These are phyloP conservation scores for Lagopus muta DNA, from an alignment of 2,113 vertebrate species.

Conservation along the genomic window DNA sequence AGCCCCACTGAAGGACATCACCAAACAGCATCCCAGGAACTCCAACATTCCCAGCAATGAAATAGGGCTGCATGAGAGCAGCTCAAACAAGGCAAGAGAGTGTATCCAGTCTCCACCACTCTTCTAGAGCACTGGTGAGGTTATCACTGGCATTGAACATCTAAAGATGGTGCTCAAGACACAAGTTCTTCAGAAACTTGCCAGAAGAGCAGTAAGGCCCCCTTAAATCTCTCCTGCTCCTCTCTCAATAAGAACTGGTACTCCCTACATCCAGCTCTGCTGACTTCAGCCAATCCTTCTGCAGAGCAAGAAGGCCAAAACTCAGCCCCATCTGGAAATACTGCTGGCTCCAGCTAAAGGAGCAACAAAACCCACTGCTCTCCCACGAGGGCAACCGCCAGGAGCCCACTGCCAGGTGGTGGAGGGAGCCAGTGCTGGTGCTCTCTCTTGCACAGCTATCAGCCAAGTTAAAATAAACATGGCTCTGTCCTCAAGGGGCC, in stretches of 20 bases:
- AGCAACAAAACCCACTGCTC: neutral
- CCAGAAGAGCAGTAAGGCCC: neutral
- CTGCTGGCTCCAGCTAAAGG: neutral
- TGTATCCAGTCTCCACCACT: neutral
- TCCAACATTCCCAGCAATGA: neutral
- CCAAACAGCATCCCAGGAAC: neutral
- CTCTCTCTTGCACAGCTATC: neutral
- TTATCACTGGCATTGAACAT: neutral
- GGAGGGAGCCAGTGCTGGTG: neutral
- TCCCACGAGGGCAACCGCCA: neutral
- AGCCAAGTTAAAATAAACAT: neutral
- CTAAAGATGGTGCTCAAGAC: neutral
- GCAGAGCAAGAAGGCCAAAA: neutral
- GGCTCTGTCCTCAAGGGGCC: neutral
- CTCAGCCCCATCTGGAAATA: neutral
- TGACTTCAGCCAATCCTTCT: neutral
- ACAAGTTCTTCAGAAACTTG: neutral
- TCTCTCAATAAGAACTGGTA: neutral
- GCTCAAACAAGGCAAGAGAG: neutral
- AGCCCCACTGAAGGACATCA: neutral
- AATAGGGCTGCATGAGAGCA: neutral
- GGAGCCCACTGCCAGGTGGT: rapidly evolving
- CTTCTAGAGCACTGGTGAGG: neutral
- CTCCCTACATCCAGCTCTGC: neutral
- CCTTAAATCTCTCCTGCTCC: neutral